Evolutionary conservation across 2,797 vertebrate genomes (phyloP).

Genomic region (Danio jaintianensis): DNA sequence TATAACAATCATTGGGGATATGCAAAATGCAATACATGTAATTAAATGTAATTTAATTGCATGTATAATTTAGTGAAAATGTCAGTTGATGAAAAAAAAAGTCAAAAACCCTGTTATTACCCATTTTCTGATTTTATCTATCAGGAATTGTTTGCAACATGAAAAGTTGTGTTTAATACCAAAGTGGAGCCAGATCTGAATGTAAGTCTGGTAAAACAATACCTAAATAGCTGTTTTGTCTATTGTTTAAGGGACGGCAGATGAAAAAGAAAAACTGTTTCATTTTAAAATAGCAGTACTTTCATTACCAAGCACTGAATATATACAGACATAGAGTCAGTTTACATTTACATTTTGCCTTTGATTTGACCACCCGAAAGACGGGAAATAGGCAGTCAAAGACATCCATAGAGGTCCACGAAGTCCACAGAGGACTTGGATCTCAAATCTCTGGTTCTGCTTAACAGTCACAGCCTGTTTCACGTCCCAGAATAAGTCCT

Average conservation of each 20-base stretch:
- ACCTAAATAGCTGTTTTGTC: not conserved
- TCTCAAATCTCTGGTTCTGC: constrained; percentile 5
- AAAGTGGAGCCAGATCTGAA: not conserved
- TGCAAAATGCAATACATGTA: no score
- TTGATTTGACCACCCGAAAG: constrained; percentile 15
- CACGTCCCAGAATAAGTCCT: constrained; percentile 17
- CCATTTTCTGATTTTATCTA: constrained; percentile 1
- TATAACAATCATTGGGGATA: no score
- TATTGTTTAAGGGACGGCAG: not conserved
- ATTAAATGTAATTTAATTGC: no score
- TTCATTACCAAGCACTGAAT: not conserved
- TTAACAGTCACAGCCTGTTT: constrained; percentile 34
- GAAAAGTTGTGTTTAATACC: not conserved
- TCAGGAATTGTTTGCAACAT: not conserved
- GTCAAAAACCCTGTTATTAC: no score
- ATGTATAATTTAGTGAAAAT: no score
- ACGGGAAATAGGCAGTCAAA: not conserved
- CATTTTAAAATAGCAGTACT: not conserved
- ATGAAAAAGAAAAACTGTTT: not conserved
- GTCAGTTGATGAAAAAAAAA: no score
- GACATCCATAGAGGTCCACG: not conserved
- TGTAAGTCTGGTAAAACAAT: not conserved
- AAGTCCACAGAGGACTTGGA: not conserved
- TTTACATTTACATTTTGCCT: not conserved
- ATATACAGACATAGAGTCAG: not conserved